A percentile compares a stretch with the other conserved stretches of the same genome.
Evolutionary conservation across 2,113 vertebrate species (phyloP).

Genomic region (Trogon melanurus): DNA sequence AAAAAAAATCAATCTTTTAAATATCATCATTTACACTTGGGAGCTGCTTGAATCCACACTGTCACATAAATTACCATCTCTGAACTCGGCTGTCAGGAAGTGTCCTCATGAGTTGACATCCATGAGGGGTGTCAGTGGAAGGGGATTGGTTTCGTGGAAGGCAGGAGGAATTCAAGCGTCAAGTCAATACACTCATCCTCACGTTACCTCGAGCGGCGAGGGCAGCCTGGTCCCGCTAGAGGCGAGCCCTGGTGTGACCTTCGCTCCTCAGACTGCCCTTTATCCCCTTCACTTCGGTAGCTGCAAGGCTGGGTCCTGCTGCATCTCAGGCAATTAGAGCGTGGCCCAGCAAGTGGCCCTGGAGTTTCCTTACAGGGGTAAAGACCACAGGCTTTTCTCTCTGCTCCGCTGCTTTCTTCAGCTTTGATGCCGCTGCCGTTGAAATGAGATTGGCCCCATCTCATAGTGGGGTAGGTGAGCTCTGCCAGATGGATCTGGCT

Average conservation of each 20-base stretch:
- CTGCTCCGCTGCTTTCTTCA: not conserved
- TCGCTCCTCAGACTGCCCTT: not conserved
- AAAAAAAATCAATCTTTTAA: not conserved
- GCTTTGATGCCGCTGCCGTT: not conserved
- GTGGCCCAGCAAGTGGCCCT: not conserved
- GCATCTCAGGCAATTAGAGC: not conserved
- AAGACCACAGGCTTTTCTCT: not conserved
- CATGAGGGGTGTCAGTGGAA: conserved; percentile 1
- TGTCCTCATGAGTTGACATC: not conserved
- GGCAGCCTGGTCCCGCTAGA: not conserved
- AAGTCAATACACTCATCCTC: not conserved
- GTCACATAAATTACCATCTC: conserved; percentile 44
- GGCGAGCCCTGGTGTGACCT: not conserved
- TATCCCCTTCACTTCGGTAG: not conserved
- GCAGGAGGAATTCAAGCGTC: not conserved
- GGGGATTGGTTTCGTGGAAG: not conserved
- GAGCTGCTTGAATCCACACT: conserved; percentile 19
- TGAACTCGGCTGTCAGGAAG: not conserved
- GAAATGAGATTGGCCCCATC: not conserved
- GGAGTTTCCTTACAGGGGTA: not conserved
- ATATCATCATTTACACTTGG: conserved; percentile 38
- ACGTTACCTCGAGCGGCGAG: not conserved
- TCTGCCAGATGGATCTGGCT: not conserved
- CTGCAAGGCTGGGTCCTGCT: not conserved
- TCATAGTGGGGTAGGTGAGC: not conserved